These are phyloP conservation scores for Urocynchramus pylzowi DNA, from an alignment of 2,113 vertebrate genomes.

Conservation along the genomic window DNA sequence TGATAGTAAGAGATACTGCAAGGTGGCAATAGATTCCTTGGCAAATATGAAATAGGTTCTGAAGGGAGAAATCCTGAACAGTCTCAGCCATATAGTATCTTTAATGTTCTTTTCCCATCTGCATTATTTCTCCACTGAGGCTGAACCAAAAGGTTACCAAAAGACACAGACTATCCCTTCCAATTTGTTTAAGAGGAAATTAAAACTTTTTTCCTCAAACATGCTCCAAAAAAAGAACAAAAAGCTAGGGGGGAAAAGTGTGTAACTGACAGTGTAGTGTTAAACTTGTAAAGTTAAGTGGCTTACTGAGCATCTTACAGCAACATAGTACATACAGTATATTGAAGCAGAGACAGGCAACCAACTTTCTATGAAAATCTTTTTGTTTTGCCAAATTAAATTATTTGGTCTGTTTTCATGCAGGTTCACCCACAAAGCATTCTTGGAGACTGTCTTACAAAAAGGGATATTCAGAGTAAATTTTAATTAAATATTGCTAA, in stretches of 20 bases:
- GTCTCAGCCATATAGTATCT: not conserved
- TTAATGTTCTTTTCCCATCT: not conserved
- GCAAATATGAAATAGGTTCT: not conserved
- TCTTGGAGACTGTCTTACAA: not conserved
- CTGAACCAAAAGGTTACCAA: not conserved
- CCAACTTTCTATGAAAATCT: not conserved
- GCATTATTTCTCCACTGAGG: not conserved
- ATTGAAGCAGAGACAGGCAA: not conserved
- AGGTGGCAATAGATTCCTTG: not conserved
- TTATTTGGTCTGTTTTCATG: not conserved
- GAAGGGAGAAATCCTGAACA: not conserved
- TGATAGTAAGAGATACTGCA: not conserved
- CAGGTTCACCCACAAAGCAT: not conserved
- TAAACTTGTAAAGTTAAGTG: not conserved
- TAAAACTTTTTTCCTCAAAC: not conserved
- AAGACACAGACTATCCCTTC: not conserved
- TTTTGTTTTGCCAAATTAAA: not conserved
- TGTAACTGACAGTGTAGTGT: not conserved
- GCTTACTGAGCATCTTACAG: not conserved
- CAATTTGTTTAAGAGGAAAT: not conserved
- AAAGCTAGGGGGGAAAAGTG: accelerated
- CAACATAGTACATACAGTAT: not conserved
- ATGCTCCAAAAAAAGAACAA: not conserved
- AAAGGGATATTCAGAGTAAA: not conserved
- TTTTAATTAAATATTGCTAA: slow-evolving; percentile 3